Evolutionary conservation across 1,140 invertebrate species (phyloP), one percentile per base, ranked within the genome.

Genomic region (Sarcophaga peregrina): DNA sequence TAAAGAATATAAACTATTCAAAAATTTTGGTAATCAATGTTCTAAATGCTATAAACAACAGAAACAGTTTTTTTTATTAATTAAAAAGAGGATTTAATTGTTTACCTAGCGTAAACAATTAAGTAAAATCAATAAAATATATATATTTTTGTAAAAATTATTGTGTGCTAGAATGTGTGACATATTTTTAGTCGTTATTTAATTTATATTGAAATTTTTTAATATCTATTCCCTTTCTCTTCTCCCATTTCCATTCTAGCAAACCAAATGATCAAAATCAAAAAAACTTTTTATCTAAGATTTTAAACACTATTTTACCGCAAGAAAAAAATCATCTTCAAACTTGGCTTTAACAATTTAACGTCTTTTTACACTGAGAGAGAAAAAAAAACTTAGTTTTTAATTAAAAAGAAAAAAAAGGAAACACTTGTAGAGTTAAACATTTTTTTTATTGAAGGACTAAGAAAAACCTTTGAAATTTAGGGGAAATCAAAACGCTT

Each of bases 401-500:
- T 37, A 37, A 37, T 37, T 76, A 46, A 47, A 76, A 13, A 76
- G 3, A 62, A 72, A 72, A 47, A 11, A 37, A 76, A n/a, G 45
- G 47, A 48, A 76, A 47, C 17, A 48, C 10, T 58, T 58, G 54
- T 58, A 58, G 54, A 58, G 74, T 76, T 47, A 46, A 78, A 72
- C n/a, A n/a, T 20, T 72, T 78, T 78, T 78, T 76, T 47, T 76
- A 47, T 48, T 5, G 46, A 48, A 76, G 48, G 11, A 48, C 5
- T 45, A 52, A 52, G n/a, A 48, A 48, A 50, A n/a, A 76, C 48
- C 45, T 8, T 76, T n/a, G 8, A 78, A 50, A 78, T 52, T 78
- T 78, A 78, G 75, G 75, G 75, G 75, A 78, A 78, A 78, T 50
- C 75, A 52, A 78, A 78, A 78, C 75, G 75, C 75, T 78, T 78